Conservation (phyloP, 2,113 vertebrate genomes). For the Pterocles burchelli region DNA sequence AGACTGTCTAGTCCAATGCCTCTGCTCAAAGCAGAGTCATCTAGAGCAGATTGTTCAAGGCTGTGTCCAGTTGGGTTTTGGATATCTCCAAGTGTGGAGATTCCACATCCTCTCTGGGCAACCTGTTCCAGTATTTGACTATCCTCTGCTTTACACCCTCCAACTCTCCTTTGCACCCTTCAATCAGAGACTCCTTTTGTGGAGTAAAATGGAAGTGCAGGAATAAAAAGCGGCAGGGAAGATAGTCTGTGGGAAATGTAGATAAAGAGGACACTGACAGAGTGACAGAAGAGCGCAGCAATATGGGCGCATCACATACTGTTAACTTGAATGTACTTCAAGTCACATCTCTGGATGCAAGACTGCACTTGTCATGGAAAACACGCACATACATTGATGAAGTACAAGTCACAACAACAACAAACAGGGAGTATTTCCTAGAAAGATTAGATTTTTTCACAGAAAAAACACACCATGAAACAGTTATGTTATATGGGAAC, state of each 20-base stretch:
- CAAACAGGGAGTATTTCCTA: conserved; percentile 23
- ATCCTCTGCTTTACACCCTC: no score
- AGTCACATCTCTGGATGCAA: conserved; percentile 20
- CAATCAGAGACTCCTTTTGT: not conserved
- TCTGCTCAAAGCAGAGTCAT: not conserved
- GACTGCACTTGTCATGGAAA: conserved; percentile 36
- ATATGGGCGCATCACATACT: not conserved
- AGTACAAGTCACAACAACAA: not conserved
- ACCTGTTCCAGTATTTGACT: no score
- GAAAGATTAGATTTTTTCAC: conserved; percentile 43
- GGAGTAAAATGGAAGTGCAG: not conserved
- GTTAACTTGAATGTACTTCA: conserved; percentile 11
- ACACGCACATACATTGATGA: not conserved
- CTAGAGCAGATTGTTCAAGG: not conserved
- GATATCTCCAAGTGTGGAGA: not conserved
- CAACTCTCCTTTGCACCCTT: not conserved
- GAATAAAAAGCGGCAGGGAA: not conserved
- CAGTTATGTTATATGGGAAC: conserved; percentile 60
- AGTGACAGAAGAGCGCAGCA: not conserved
- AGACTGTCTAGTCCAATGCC: not conserved
- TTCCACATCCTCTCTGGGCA: no score
- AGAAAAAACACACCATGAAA: conserved; percentile 38
- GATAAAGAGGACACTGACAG: not conserved
- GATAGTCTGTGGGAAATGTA: fast-evolving
- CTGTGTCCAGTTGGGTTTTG: not conserved